Conservation (phyloP, 2,888 invertebrate genomes). For the Sminthurides aquaticus region DNA sequence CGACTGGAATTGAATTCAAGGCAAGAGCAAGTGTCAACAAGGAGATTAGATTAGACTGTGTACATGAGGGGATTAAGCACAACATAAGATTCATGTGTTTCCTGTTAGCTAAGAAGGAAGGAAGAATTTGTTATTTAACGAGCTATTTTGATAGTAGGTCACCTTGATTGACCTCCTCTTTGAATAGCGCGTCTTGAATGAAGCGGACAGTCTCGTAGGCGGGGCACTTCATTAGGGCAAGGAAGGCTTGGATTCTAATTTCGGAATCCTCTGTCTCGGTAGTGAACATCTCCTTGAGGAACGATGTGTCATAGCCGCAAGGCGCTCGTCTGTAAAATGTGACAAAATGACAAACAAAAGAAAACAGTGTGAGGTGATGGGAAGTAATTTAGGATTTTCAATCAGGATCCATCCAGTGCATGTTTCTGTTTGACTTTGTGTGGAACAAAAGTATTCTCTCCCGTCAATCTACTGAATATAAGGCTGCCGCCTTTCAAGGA, state of each 20-base stretch:
- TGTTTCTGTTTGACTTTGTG: too few relatives aligned
- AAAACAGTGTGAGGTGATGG: background rate
- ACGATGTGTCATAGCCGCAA: slow-evolving; percentile 19
- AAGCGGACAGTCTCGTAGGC: slow-evolving; percentile 64
- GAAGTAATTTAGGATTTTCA: background rate
- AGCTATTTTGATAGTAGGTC: too few relatives aligned
- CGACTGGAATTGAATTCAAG: slow-evolving; percentile 54
- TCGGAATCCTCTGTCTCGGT: slow-evolving; percentile 69
- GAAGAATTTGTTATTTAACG: too few relatives aligned
- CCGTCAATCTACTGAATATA: too few relatives aligned
- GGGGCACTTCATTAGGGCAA: slow-evolving; percentile 85
- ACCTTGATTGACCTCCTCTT: slow-evolving; percentile 82
- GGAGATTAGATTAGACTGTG: too few relatives aligned
- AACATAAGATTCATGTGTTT: too few relatives aligned
- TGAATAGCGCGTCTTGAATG: slow-evolving; percentile 61
- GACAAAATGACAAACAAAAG: too few relatives aligned
- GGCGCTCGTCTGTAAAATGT: slow-evolving; percentile 35
- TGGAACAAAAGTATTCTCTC: too few relatives aligned
- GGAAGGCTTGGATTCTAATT: slow-evolving; percentile 75
- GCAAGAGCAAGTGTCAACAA: background rate
- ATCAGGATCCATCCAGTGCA: too few relatives aligned
- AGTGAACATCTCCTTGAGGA: slow-evolving; percentile 52
- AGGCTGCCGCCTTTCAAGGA: too few relatives aligned
- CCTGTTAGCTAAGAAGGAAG: too few relatives aligned
- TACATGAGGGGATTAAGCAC: too few relatives aligned